Conservation (phyloP, 2,888 invertebrate species). For the Unio pictorum region DNA sequence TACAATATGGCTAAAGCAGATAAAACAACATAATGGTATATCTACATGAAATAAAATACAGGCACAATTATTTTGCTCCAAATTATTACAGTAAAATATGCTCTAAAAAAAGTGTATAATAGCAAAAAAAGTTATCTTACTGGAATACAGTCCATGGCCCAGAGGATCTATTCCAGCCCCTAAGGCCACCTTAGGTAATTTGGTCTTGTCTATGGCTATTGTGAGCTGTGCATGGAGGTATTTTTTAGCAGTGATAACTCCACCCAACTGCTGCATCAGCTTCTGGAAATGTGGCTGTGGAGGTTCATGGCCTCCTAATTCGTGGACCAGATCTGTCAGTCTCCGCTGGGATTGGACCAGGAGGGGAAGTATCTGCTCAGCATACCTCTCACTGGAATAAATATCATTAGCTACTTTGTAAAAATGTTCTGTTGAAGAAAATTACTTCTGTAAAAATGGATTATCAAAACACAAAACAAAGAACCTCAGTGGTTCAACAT, state of each 20-base stretch:
- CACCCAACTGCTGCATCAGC: slow-evolving; percentile 50
- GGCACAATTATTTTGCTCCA: not conserved
- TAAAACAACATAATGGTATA: not conserved
- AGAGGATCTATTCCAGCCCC: slow-evolving; percentile 65
- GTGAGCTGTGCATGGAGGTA: slow-evolving; percentile 64
- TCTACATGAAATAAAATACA: not conserved
- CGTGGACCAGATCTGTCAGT: slow-evolving; percentile 51
- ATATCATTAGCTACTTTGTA: not conserved
- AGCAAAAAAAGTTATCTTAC: slow-evolving; percentile 34
- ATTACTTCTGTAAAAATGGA: too few relatives aligned
- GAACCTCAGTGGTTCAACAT: too few relatives aligned
- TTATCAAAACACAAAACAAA: too few relatives aligned
- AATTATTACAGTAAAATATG: not conserved
- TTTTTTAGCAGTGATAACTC: slow-evolving; percentile 55
- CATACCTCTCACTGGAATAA: slow-evolving; percentile 64
- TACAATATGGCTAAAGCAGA: too few relatives aligned
- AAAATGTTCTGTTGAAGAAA: too few relatives aligned
- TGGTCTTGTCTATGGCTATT: slow-evolving; percentile 42
- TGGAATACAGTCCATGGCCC: slow-evolving; percentile 61
- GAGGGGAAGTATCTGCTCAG: slow-evolving; percentile 67
- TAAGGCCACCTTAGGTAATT: slow-evolving; percentile 39
- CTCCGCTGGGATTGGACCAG: slow-evolving; percentile 67
- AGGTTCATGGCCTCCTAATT: slow-evolving; percentile 50
- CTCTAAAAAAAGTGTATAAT: not conserved
- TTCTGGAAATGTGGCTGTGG: slow-evolving; percentile 64